Evolutionary conservation across 1,140 invertebrate genomes (phyloP), one percentile per base, ranked within the genome.

Genomic region (Arion vulgaris): DNA sequence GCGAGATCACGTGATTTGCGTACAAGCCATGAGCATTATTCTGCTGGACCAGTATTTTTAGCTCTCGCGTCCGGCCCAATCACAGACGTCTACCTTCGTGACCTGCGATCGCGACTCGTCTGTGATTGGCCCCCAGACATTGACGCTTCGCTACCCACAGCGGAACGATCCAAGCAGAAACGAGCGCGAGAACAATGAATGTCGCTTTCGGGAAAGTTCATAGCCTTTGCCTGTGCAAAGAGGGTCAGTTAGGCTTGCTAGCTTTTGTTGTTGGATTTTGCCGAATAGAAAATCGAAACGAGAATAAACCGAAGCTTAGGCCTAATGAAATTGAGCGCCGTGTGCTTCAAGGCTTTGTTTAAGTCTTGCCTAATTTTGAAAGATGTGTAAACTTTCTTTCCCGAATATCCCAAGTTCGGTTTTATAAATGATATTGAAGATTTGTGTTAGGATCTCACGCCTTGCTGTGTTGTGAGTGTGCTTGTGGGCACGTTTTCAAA

Each of bases 121-220:
- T 53, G 62, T 66, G 73, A 75, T 75, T 75, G 73, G 73, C 45
- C 53, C 38, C 4, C 28, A 34, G 73, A 1, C 19, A 4, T 75
- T 51, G 73, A 75, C 45, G 73, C 73, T 75, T 75, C 73, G 73
- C 73, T 75, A 75, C 73, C 73, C 73, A 49, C 45, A 41, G 49
- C 45, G 73, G 73, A 75, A 75, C 73, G 73, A 75, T 75, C 73
- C 73, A 75, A 75, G 73, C 73, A 75, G 73, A 75, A 34, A 51
- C 38, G 41, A 75, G 73, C 41, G 38, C 13, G 7, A 51, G 73
- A 51, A 75, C 73, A 75, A 75, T 75, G 73, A 75, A 75, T 49
- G 62, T 51, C 41, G 45, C 45, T 49, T 51, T 75, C 45, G 41
- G 41, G 73, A 75, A 75, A 75, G 73, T 75, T 75, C 73, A 51